Base-by-base conservation (phyloP, 2,113 vertebrate species). In the Argyrosomus japonicus region DNA sequence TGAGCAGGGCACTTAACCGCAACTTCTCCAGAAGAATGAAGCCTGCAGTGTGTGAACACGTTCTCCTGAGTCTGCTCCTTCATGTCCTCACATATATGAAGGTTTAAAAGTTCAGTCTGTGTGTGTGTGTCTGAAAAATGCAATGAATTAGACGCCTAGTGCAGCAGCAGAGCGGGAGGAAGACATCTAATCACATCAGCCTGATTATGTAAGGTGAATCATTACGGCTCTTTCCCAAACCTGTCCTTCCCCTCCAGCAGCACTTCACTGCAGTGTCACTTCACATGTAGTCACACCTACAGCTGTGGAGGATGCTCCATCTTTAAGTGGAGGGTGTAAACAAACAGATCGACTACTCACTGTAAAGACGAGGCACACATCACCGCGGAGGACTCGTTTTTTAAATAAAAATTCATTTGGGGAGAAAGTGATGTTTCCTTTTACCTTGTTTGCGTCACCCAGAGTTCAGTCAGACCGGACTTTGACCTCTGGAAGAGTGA, bases 121-220 rank as follows among this genome's bases (percentile, higher is more conserved):
- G 27, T 47, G 40, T 25, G 23, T 45, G 3, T 0, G 23, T 56
- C 19, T 63, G 21, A 75, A 56, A 27, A 2, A 36, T 43, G 14
- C 18, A 25, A 25, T 14, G 32, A 74, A 32, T 32, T 25, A 47
- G 56, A 62, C 13, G 3, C 5, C 27, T 2, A 19, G 40, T 27
- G 63, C 9, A 53, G 54, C 72, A n/a, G 61, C 2, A 40, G 67
- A 25, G 13, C 21, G 15, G 56, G 25, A 65, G 50, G 48, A 36
- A 51, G 29, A 53, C 25, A 19, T 65, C 65, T n/a, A 75, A 63
- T 76, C 60, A 63, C 19, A 73, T 81, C 79, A 70, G 45, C 32
- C 58, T n/a, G 45, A 65, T 79, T 75, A 67, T 54, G 45, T 83
- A 71, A 83, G 61, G 63, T 84, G 72, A 81, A 51, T 78, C 62